Base-by-base conservation (phyloP, 2,888 invertebrate species). In the Tigriopus californicus region DNA sequence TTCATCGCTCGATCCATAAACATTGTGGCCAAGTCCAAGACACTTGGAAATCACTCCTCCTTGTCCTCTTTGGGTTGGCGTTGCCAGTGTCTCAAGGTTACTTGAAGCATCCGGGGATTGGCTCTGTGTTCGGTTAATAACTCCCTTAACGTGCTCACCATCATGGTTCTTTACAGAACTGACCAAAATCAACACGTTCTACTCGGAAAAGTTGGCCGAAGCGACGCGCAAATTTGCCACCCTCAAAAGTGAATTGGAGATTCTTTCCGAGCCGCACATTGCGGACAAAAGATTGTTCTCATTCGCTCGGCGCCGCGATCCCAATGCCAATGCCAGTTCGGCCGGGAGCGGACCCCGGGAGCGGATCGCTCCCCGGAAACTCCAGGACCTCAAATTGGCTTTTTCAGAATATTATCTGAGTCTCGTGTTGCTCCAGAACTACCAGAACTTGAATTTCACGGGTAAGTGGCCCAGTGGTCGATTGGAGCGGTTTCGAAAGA, bases 391-490 rank as follows among this genome's bases (percentile, higher is more conserved):
- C 13, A 98, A 97, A 72, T 75, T 98, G 65, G 98, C 97, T 0
- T 98, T 94, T 73, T 92, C 91, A 68, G 98, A 99, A 77, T 99
- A 95, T 74, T 98, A 98, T 72, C 77, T 98, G 48, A 91, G 91
- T 68, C 76, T 99, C 55, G 92, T 98, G 66, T 76, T 99, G 15
- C 76, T 99, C 62, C 97, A 99, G 73, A 98, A 98, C 71, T 97
- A 94, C 71, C 95, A 98, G 74, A 94, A 91, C 71, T 77, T 98
- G 59, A 99, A 98, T 74, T 92, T 91, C 68, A 98, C 95, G 2
- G 58, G 52, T 52, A n/a, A n/a, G n/a, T n/a, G n/a, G n/a, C 18
- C n/a, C n/a, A n/a, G n/a, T n/a, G n/a, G n/a, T n/a, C n/a, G n/a
- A n/a, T n/a, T n/a, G n/a, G n/a, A n/a, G n/a, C n/a, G n/a, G n/a